These are phyloP conservation scores for Ichneumoninae sp. DNA, from an alignment of 2,888 invertebrate genomes.

Conservation along the genomic window DNA sequence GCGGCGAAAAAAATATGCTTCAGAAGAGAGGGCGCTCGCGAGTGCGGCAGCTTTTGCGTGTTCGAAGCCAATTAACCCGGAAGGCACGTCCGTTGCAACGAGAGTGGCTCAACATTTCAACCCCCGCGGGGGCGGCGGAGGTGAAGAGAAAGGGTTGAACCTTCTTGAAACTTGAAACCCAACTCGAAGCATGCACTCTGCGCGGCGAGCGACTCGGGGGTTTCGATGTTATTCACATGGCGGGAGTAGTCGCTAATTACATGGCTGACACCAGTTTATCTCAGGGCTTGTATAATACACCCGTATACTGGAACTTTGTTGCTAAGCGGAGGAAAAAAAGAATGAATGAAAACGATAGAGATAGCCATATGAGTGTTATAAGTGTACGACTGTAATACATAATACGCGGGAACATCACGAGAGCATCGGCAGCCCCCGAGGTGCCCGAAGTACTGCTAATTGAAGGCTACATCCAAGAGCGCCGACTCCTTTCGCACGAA, in stretches of 20 bases:
- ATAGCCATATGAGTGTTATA: slow-evolving; percentile 31
- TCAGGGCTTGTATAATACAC: slow-evolving; percentile 44
- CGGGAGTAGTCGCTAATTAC: slow-evolving; percentile 63
- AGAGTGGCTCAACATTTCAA: slow-evolving; percentile 27
- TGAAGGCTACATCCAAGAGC: slow-evolving; percentile 38
- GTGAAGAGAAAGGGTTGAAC: slow-evolving; percentile 51
- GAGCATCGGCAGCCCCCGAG: slow-evolving; percentile 40
- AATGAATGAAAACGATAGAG: slow-evolving; percentile 8
- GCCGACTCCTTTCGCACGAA: slow-evolving; percentile 45
- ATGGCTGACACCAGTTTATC: slow-evolving; percentile 52
- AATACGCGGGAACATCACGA: not conserved
- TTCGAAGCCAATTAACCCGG: slow-evolving; percentile 2
- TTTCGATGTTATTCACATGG: slow-evolving; percentile 33
- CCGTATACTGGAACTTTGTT: slow-evolving; percentile 45
- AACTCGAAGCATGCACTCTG: not conserved
- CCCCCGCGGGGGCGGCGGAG: slow-evolving; percentile 40
- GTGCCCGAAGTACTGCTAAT: slow-evolving; percentile 48
- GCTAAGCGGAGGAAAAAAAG: slow-evolving; percentile 13
- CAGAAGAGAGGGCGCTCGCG: not conserved
- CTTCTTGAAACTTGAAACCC: slow-evolving; percentile 37
- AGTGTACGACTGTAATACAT: slow-evolving; percentile 36
- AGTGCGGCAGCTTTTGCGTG: not conserved
- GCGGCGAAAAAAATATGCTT: too few species aligned
- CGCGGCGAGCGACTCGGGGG: not conserved
- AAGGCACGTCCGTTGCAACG: slow-evolving; percentile 11